These are phyloP conservation scores for Drosophila ananassae DNA, from an alignment of 1,140 invertebrate genomes.

Conservation along the genomic window DNA sequence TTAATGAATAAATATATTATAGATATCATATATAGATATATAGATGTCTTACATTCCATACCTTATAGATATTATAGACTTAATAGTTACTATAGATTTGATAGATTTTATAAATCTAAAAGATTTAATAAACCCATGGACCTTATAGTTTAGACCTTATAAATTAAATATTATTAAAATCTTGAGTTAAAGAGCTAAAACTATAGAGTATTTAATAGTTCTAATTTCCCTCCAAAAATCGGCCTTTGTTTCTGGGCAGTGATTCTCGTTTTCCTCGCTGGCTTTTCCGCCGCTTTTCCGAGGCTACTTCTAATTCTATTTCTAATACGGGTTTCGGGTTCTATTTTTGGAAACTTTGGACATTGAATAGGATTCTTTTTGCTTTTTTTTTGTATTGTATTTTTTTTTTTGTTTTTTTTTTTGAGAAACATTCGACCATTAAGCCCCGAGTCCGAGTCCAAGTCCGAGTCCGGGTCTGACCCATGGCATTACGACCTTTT, in stretches of 20 bases:
- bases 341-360: constrained; percentile 49
- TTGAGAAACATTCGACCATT: constrained; percentile 11
- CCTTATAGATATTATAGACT: too few species aligned
- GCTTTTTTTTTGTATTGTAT: too few species aligned
- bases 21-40: too few species aligned
- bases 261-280: background rate
- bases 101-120: too few species aligned
- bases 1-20: too few species aligned
- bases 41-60: too few species aligned
- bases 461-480: constrained; percentile 18
- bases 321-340: constrained; percentile 11
- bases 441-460: background rate
- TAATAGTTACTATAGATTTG: too few species aligned
- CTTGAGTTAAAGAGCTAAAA: too few species aligned
- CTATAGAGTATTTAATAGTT: background rate
- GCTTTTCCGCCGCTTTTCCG: constrained; percentile 18
- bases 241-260: constrained; percentile 24
- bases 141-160: too few species aligned
- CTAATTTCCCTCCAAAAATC: background rate
- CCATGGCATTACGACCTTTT: constrained; percentile 37
- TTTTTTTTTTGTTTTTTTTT: too few species aligned
- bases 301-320: background rate
- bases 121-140: too few species aligned
- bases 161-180: too few species aligned
- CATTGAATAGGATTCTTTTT: constrained; percentile 21